Evolutionary conservation across 2,113 vertebrate species (phyloP).

Genomic region (Podarcis muralis): DNA sequence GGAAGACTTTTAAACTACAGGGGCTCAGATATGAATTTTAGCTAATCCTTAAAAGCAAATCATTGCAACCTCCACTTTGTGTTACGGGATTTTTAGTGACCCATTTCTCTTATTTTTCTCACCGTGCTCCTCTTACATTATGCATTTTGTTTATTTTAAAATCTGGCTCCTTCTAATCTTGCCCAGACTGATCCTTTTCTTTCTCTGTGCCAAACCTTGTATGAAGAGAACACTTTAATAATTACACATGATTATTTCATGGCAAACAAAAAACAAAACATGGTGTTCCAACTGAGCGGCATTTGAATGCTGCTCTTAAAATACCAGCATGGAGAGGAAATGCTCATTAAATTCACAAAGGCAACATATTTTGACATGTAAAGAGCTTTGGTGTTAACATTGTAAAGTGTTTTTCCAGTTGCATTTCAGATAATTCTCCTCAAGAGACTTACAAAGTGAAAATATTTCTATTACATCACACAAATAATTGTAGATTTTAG

Average conservation of each 20-base stretch:
- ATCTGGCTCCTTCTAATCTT: slow-evolving; percentile 42
- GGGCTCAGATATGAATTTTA: slow-evolving; percentile 16
- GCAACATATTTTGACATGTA: slow-evolving; percentile 6
- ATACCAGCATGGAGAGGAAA: not conserved
- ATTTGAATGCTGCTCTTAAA: slow-evolving; percentile 38
- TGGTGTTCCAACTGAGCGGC: slow-evolving; percentile 19
- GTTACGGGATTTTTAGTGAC: slow-evolving; percentile 44
- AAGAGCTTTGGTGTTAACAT: not conserved
- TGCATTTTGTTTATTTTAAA: not conserved
- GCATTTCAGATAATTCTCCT: not conserved
- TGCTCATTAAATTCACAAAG: slow-evolving; percentile 23
- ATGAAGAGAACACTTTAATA: slow-evolving; percentile 39
- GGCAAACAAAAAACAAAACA: slow-evolving; percentile 43
- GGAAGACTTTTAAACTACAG: not conserved
- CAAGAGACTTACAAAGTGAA: not conserved
- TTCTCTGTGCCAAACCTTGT: slow-evolving; percentile 37
- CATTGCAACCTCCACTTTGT: not conserved
- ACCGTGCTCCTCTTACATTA: not conserved
- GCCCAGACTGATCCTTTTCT: slow-evolving; percentile 46
- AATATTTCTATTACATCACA: not conserved
- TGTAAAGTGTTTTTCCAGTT: not conserved
- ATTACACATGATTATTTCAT: slow-evolving; percentile 54
- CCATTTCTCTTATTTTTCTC: not conserved
- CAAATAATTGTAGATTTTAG: not conserved
- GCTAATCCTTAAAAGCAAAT: slow-evolving; percentile 21